Conservation (phyloP, 2,797 vertebrate species). For the Dallia pectoralis region DNA sequence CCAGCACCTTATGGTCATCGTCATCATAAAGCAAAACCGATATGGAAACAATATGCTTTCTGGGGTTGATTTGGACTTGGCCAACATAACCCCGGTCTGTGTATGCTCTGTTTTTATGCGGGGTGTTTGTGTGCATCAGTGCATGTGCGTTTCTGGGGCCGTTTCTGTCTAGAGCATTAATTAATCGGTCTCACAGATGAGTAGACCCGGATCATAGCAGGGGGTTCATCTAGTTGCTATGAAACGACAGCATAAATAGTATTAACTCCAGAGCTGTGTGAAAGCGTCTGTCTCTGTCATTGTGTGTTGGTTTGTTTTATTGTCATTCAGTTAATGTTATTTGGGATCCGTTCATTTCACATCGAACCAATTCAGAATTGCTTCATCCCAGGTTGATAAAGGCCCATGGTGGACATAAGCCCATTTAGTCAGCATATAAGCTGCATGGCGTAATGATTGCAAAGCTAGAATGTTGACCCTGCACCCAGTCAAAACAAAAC, state of each 20-base stretch:
- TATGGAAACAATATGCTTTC: not conserved
- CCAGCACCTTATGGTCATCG: not conserved
- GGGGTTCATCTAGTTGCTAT: conserved; percentile 20
- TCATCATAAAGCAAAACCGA: not conserved
- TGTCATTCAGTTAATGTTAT: no score
- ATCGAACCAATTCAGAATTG: not conserved
- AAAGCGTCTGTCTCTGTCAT: not conserved
- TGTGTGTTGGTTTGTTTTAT: not conserved
- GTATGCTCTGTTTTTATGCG: not conserved
- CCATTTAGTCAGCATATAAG: conserved; percentile 9
- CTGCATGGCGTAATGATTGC: conserved; percentile 18
- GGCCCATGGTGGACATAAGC: not conserved
- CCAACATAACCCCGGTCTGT: not conserved
- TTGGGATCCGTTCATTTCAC: not conserved
- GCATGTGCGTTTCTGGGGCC: not conserved
- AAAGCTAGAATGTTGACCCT: conserved; percentile 12
- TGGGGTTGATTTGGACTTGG: not conserved
- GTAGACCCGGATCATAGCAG: conserved; percentile 35
- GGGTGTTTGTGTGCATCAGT: not conserved
- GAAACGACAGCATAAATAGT: conserved; percentile 22
- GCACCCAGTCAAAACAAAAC: conserved; percentile 15
- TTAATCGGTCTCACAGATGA: conserved; percentile 8
- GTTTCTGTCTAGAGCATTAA: not conserved
- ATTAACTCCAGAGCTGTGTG: not conserved
- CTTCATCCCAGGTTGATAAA: not conserved